phyloP scores from a whole-genome alignment of 2,113 vertebrate genomes.

The Lophura nycthemera region DNA sequence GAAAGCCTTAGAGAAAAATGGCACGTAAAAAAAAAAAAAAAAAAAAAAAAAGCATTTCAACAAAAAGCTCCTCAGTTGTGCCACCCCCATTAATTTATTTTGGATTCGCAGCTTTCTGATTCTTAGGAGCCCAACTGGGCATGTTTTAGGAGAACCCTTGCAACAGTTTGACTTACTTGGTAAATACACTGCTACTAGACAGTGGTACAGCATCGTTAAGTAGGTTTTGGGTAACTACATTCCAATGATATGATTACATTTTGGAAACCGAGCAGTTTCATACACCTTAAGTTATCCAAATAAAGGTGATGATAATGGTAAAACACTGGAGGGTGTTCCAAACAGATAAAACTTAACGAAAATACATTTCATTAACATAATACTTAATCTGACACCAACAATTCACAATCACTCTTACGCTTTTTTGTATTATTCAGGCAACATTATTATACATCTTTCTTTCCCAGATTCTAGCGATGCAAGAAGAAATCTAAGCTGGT shows the following conservation, averaged over 20 bases:
- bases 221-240: not conserved
- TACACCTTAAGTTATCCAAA: not conserved
- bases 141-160: not conserved
- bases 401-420: not conserved
- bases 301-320: not conserved
- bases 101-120: not conserved
- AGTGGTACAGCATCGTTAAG: not conserved
- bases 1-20: conserved; percentile 23
- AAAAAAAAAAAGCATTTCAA: not conserved
- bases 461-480: not conserved
- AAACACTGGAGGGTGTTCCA: not conserved
- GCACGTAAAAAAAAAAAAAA: not conserved
- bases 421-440: not conserved
- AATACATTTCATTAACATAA: not conserved
- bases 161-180: not conserved
- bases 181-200: not conserved
- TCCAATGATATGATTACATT: not conserved
- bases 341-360: not conserved
- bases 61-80: not conserved
- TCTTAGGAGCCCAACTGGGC: not conserved
- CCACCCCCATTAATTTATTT: conserved; percentile 21
- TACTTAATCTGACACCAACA: not conserved
- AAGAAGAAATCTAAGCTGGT: not conserved
- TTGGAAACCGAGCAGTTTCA: not conserved
- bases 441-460: not conserved